Conservation (phyloP, 2,113 vertebrate species). For the Apaloderma vittatum region DNA sequence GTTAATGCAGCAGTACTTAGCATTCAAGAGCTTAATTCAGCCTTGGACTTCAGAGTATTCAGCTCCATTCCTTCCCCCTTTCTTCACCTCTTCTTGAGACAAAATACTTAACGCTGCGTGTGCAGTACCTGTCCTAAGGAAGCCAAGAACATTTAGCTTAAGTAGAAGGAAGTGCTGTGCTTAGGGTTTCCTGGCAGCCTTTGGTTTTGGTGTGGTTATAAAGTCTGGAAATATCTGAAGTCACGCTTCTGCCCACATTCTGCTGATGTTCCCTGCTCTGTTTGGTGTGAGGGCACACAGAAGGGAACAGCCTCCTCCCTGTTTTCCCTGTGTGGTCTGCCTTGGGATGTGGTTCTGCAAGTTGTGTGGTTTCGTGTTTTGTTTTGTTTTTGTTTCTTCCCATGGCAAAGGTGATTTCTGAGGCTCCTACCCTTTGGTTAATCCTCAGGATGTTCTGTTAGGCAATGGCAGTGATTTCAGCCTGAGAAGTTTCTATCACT, state of each 20-base stretch:
- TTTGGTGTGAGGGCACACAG: neutral
- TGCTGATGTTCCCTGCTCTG: neutral
- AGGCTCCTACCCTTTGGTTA: neutral
- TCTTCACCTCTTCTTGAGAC: neutral
- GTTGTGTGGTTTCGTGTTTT: neutral
- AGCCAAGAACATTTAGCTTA: neutral
- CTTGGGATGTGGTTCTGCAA: neutral
- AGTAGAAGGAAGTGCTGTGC: neutral
- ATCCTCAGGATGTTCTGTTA: neutral
- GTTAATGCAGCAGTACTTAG: conserved; percentile 54
- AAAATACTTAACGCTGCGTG: neutral
- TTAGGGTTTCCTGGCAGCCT: neutral
- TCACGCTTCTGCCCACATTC: neutral
- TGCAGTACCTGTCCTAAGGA: neutral
- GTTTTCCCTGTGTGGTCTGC: neutral
- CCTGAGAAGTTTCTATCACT: neutral
- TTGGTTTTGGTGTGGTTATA: neutral
- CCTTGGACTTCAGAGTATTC: conserved; percentile 46
- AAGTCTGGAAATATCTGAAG: neutral
- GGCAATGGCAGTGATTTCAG: neutral
- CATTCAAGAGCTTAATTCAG: conserved; percentile 50
- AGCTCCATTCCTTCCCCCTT: neutral
- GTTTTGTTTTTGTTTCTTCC: neutral
- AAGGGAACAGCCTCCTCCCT: neutral
- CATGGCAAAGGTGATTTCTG: neutral